Evolutionary conservation across 2,888 invertebrate species (phyloP), one percentile per base, ranked within the genome.

Genomic region (Glaucopsyche alexis): DNA sequence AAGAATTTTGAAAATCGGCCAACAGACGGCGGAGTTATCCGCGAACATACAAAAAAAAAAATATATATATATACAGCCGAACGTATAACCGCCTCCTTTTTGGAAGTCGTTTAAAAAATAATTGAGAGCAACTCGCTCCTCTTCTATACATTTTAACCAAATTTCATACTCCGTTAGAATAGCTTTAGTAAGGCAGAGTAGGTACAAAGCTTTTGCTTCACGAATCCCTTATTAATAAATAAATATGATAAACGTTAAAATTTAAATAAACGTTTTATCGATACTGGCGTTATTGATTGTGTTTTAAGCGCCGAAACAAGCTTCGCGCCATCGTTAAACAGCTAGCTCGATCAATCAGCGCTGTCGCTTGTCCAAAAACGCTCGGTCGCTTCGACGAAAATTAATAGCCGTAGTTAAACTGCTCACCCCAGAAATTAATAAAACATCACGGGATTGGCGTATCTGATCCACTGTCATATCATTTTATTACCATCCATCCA

Each of bases 311-410:
- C 78, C 77, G 77, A 76, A 78, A 77, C 78, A 77, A 79, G 78
- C 77, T 76, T 74, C 78, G 80, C 80, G 80, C 80, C 80, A 81
- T 82, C 76, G 82, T 82, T 83, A 83, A 83, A 84, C 82, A 81
- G 80, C 77, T 76, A 74, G 77, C 77, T 75, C 81, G 76, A 84
- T 85, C 85, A 81, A 84, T 84, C 84, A 85, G 77, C 75, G 74
- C 75, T 80, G 83, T 83, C 84, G 74, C 83, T 76, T 73, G 77
- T 76, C 79, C 76, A 77, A 79, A 79, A 80, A 77, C 78, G 74
- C 76, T 75, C 73, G 74, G 66, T 72, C 74, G 74, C 78, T 79
- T 78, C 77, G 78, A 75, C 78, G 76, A 71, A 75, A 74, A 79
- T 79, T 78, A 76, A 77, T 77, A 75, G 78, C 77, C 29, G 71